Evolutionary conservation across 2,797 vertebrate genomes (phyloP), one percentile per base, ranked within the genome.

Genomic region (Aratinga solstitialis): DNA sequence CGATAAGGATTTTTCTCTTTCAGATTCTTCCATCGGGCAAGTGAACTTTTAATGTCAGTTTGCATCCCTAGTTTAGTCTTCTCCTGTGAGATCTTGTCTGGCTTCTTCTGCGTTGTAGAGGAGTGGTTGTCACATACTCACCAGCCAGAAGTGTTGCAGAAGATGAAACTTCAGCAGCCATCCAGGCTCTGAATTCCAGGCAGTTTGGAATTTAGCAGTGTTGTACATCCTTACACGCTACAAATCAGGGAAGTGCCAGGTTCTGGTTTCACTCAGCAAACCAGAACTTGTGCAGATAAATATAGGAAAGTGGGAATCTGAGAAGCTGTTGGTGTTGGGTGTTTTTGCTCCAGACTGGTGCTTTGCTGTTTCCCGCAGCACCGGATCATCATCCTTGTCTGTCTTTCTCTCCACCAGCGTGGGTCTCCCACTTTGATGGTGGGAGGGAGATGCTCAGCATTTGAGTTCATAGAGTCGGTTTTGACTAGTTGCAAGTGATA

Each of bases 171-270:
- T 26, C 58, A 26, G 54, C 75, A 17, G 29, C 58, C 29, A 32
- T 51, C 36, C 43, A 36, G 21, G 42, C 43, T 40, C 24, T 18
- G 47, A 82, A 26, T 66, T 63, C n/a, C 0, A 3, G 53, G 53
- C 54, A 65, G 20, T 62, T 9, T 36, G 32, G 42, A 40, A n/a
- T 27, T 69, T 21, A 65, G 34, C 21, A 34, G n/a, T 51, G 26
- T 20, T 10, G 0, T 3, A 2, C 12, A 30, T 51, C 32, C 9
- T 84, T 30, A 13, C 10, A 5, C 1, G 0, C 43, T 34, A 5
- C 8, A 38, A 23, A 76, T 51, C 3, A 24, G 54, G 15, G n/a
- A 80, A 65, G 36, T 45, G 7, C 29, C 58, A 51, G 65, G 42
- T 77, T 80, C 56, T 74, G 66, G 45, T 62, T 34, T 80, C 43